Evolutionary conservation across 2,797 vertebrate species (phyloP).

Genomic region (Typhlichthys subterraneus): DNA sequence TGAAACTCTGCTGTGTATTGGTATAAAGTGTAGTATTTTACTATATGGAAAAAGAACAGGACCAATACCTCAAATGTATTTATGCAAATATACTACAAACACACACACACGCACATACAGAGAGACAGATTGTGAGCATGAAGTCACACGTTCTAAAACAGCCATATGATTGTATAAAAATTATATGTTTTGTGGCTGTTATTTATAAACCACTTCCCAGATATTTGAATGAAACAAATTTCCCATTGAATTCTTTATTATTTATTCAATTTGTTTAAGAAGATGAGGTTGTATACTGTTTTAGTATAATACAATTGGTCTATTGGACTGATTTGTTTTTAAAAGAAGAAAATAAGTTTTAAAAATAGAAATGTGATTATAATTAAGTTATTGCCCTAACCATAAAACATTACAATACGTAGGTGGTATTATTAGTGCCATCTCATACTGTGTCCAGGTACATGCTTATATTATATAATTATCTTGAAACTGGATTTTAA

Average conservation of each 20-base stretch:
- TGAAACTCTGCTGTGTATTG: constrained; percentile 37
- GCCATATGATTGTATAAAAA: constrained; percentile 26
- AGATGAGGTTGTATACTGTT: constrained; percentile 18
- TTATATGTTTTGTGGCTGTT: constrained; percentile 9
- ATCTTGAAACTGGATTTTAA: constrained; percentile 69
- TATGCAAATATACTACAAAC: constrained; percentile 29
- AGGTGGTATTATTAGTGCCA: constrained; percentile 4
- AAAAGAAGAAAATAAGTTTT: constrained; percentile 18
- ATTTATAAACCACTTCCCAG: constrained; percentile 17
- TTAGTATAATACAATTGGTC: constrained; percentile 2
- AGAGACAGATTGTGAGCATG: constrained; percentile 35
- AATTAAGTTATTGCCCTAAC: background rate
- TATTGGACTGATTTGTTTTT: constrained; percentile 27
- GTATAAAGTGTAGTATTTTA: constrained; percentile 36
- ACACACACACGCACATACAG: constrained; percentile 6
- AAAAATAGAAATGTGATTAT: constrained; percentile 8
- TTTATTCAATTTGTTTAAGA: constrained; percentile 12
- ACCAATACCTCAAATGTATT: constrained; percentile 50
- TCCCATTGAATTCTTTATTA: constrained; percentile 17
- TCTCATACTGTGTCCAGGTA: constrained; percentile 25
- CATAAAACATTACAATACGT: constrained; percentile 6
- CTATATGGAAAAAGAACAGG: constrained; percentile 35
- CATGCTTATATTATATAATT: constrained; percentile 14
- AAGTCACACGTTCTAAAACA: constrained; percentile 32
- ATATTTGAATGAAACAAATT: constrained; percentile 6